phyloP scores from a whole-genome alignment of 2,888 invertebrate species.

The Cephalotes varians region DNA sequence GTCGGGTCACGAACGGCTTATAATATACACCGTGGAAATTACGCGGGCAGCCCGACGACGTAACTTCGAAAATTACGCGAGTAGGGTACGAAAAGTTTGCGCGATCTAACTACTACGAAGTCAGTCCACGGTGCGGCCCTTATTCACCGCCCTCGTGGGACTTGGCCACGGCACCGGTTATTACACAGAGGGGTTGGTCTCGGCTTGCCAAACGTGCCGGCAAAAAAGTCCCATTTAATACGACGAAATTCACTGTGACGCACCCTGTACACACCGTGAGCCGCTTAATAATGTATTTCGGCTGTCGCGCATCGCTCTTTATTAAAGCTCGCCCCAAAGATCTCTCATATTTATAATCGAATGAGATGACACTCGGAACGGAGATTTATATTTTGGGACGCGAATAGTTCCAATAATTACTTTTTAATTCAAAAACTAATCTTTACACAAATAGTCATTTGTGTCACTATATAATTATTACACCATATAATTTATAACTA shows the following conservation, averaged over 20 bases:
- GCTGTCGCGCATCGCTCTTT: constrained; percentile 58
- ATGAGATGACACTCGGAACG: neutral
- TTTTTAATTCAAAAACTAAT: neutral
- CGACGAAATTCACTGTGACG: constrained; percentile 72
- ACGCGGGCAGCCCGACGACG: constrained; percentile 71
- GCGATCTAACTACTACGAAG: constrained; percentile 78
- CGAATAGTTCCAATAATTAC: neutral
- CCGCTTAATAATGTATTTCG: constrained; percentile 66
- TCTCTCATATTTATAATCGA: constrained; percentile 18
- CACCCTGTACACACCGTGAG: constrained; percentile 59
- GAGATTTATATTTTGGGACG: neutral
- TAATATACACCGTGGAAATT: constrained; percentile 75
- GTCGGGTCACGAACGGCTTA: constrained; percentile 75
- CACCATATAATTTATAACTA: neutral
- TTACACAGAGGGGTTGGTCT: constrained; percentile 68
- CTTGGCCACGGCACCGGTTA: constrained; percentile 72
- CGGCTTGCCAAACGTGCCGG: constrained; percentile 71
- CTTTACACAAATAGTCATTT: neutral
- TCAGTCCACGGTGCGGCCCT: constrained; percentile 80
- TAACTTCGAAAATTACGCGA: constrained; percentile 77
- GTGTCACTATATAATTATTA: too few relatives aligned
- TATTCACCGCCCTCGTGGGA: constrained; percentile 78
- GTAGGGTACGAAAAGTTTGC: constrained; percentile 74
- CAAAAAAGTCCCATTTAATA: constrained; percentile 75
- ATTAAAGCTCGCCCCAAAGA: constrained; percentile 43